Percentiles rank a stretch among this genome's conserved stretches.
Evolutionary conservation across 2,113 vertebrate genomes (phyloP).

Genomic region (Capreolus pygargus): DNA sequence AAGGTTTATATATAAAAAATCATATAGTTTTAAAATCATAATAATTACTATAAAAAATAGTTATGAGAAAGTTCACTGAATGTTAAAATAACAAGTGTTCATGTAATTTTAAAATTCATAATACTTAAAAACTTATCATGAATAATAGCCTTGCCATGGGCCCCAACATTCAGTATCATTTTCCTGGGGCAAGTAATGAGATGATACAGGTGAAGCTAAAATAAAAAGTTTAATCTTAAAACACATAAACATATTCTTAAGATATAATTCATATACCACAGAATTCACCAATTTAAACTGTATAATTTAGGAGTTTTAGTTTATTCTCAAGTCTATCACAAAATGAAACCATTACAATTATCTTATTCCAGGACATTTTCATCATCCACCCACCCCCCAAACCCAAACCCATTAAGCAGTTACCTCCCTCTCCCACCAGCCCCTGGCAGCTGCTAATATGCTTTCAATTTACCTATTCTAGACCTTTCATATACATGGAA

Average conservation of each 20-base stretch:
- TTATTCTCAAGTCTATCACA: not conserved
- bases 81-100: not conserved
- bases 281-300: not conserved
- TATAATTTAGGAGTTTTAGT: not conserved
- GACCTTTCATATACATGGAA: not conserved
- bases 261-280: not conserved
- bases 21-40: not conserved
- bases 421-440: not conserved
- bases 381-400: accelerated
- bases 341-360: not conserved
- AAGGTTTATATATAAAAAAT: not conserved
- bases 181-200: not conserved
- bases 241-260: not conserved
- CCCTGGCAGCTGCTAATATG: not conserved
- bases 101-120: not conserved
- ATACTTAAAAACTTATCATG: not conserved
- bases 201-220: not conserved
- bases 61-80: not conserved
- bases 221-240: not conserved
- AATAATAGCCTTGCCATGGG: not conserved
- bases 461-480: not conserved
- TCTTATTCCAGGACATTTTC: not conserved
- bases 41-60: not conserved
- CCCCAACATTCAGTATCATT: not conserved
- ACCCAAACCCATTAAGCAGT: not conserved